phyloP scores from a whole-genome alignment of 2,797 vertebrate genomes.

The Pogonophryne albipinna region DNA sequence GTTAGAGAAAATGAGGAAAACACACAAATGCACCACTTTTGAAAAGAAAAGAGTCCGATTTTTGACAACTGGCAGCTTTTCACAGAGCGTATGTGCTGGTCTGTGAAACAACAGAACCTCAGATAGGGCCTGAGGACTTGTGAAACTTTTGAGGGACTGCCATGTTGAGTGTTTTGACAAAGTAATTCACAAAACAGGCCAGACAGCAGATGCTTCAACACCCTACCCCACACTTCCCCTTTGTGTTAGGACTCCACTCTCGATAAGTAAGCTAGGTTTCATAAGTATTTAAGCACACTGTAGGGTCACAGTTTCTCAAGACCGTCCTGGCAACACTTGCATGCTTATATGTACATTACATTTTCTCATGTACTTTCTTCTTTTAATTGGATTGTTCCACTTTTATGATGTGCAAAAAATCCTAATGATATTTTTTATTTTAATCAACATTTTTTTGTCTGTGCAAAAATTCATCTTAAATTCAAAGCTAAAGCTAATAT shows the following conservation, averaged over 20 bases:
- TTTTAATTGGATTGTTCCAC: not conserved
- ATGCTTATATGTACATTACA: not conserved
- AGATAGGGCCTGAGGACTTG: conserved; percentile 49
- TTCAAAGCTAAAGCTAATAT: not conserved
- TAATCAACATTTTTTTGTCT: not conserved
- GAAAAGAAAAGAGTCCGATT: conserved; percentile 57
- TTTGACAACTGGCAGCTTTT: conserved; percentile 76
- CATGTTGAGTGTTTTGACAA: conserved; percentile 47
- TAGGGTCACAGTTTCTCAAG: not conserved
- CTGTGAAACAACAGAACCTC: conserved; percentile 58
- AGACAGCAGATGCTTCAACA: conserved; percentile 24
- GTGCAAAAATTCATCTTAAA: not conserved
- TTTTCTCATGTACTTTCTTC: not conserved
- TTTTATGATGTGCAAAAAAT: too few relatives aligned
- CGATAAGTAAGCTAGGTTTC: not conserved
- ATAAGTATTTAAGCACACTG: not conserved
- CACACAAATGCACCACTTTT: conserved; percentile 62
- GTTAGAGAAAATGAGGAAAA: conserved; percentile 72
- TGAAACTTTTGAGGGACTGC: conserved; percentile 64
- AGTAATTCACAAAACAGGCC: conserved; percentile 43
- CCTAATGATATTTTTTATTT: too few relatives aligned
- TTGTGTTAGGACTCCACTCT: conserved; percentile 18
- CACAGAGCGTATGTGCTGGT: conserved; percentile 59
- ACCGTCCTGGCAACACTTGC: not conserved
- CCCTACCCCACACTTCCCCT: conserved; percentile 2